These are phyloP conservation scores for Danio kyathit DNA, from an alignment of 2,797 vertebrate species.

Conservation along the genomic window DNA sequence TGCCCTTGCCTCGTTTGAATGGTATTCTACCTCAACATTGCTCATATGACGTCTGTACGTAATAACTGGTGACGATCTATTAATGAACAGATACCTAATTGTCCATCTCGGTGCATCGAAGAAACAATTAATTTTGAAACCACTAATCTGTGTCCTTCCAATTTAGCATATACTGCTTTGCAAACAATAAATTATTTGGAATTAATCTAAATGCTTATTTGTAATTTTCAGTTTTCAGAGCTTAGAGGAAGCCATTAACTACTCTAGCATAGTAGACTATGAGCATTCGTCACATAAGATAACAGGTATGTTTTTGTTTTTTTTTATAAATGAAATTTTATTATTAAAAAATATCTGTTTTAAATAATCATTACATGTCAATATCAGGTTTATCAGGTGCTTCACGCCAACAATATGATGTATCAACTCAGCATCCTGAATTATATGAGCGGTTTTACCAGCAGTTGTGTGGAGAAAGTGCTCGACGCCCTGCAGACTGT, in stretches of 20 bases:
- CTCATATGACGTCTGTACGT: too few relatives aligned
- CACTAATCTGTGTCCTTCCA: too few relatives aligned
- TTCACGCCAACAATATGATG: slow-evolving; percentile 59
- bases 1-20: too few relatives aligned
- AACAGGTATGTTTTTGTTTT: slow-evolving; percentile 21
- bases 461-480: slow-evolving; percentile 76
- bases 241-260: slow-evolving; percentile 71
- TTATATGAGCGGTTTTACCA: slow-evolving; percentile 80
- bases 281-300: slow-evolving; percentile 64
- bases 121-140: too few relatives aligned
- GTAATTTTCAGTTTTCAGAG: slow-evolving; percentile 75
- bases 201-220: not conserved
- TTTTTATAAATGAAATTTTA: not conserved
- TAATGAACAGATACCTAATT: too few relatives aligned
- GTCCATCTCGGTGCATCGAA: too few relatives aligned
- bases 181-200: not conserved
- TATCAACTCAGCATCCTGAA: slow-evolving; percentile 73
- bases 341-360: not conserved
- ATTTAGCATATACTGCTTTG: not conserved
- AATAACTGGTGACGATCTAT: too few relatives aligned
- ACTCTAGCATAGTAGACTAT: slow-evolving; percentile 66
- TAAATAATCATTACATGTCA: not conserved
- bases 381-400: not conserved
- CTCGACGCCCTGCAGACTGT: slow-evolving; percentile 76
- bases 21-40: too few relatives aligned